Evolutionary conservation across 2,113 vertebrate genomes (phyloP).

Genomic region (Mus pahari): DNA sequence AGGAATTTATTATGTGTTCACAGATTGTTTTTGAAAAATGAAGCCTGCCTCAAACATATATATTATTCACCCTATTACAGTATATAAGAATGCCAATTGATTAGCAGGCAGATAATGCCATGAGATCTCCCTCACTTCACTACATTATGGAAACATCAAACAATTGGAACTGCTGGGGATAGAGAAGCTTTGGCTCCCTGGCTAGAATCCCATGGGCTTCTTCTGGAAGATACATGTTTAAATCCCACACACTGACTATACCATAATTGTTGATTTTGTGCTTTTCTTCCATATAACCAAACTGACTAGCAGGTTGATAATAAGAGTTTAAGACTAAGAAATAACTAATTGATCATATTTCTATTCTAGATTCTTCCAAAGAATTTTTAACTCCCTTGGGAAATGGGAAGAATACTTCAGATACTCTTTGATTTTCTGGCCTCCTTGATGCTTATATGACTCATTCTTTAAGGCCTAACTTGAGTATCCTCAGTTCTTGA

Average conservation of each 20-base stretch:
- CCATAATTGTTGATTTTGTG: not conserved
- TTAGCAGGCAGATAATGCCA: not conserved
- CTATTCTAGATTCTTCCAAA: not conserved
- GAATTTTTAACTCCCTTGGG: not conserved
- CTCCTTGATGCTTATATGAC: not conserved
- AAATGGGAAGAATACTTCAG: not conserved
- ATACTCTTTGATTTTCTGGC: not conserved
- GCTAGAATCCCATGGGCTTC: not conserved
- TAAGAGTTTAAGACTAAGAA: not conserved
- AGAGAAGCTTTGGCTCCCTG: not conserved
- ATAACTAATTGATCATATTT: not conserved
- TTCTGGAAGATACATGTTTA: not conserved
- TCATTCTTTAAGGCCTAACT: not conserved
- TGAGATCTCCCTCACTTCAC: not conserved
- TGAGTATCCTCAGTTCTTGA: not conserved
- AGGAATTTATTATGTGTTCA: not conserved
- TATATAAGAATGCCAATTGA: not conserved
- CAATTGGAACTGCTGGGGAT: not conserved
- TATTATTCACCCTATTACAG: not conserved
- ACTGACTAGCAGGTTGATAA: not conserved
- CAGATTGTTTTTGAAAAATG: slow-evolving; percentile 1
- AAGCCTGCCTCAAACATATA: not conserved
- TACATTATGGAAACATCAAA: not conserved
- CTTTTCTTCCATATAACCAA: not conserved
- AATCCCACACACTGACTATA: not conserved